Evolutionary conservation across 1,140 invertebrate genomes (phyloP).

Genomic region (Solenopsis invicta): DNA sequence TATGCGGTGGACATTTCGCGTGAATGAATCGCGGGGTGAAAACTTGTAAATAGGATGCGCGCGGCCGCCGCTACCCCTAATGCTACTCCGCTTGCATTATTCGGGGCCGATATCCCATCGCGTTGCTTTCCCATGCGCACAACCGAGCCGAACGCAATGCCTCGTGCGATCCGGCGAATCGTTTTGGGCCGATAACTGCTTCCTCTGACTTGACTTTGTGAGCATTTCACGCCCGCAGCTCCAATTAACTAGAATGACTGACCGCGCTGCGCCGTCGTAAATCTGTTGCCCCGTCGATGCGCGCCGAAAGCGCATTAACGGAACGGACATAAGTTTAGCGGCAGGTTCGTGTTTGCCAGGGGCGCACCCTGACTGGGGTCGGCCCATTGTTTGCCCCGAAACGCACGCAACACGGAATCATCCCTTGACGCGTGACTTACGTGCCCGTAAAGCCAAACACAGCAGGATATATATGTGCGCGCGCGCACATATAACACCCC

Average conservation of each 20-base stretch:
- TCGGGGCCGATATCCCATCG: conserved; percentile 38
- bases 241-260: conserved; percentile 80
- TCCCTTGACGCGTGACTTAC: conserved; percentile 77
- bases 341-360: conserved; percentile 67
- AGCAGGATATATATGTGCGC: conserved; percentile 64
- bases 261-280: conserved; percentile 50
- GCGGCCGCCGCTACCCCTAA: conserved; percentile 25
- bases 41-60: conserved; percentile 36
- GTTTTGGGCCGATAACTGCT: conserved; percentile 63
- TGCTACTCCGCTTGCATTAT: conserved; percentile 7
- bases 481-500: conserved; percentile 61
- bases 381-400: conserved; percentile 77
- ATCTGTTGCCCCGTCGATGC: conserved; percentile 61
- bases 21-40: neutral
- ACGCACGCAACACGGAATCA: conserved; percentile 78
- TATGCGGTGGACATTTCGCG: neutral
- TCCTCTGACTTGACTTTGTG: conserved; percentile 77
- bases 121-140: conserved; percentile 55
- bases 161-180: conserved; percentile 55
- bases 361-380: conserved; percentile 74
- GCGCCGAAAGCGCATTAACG: conserved; percentile 40
- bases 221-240: conserved; percentile 78
- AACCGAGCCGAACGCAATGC: conserved; percentile 36
- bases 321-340: conserved; percentile 66
- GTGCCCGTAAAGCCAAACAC: conserved; percentile 75